phyloP scores from a whole-genome alignment of 92 coral and sea anemone genomes.

The Ricordea florida region DNA sequence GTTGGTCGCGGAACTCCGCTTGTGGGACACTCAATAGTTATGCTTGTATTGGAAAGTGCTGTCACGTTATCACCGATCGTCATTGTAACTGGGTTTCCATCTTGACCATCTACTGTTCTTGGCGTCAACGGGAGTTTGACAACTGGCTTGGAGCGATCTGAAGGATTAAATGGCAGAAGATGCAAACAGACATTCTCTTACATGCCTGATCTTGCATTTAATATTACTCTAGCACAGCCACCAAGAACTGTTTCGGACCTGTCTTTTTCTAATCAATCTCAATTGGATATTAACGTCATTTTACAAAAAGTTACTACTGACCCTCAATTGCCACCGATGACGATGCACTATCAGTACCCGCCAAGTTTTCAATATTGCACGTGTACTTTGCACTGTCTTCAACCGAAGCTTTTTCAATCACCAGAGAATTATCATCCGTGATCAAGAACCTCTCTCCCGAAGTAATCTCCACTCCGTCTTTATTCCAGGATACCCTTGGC shows the following conservation, averaged over 20 bases:
- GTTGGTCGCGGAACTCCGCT: constrained; percentile 70
- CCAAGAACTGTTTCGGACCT: too few species aligned
- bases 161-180: not conserved
- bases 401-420: not conserved
- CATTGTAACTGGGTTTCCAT: constrained; percentile 50
- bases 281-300: too few species aligned
- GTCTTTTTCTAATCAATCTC: too few species aligned
- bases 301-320: constrained; percentile 27
- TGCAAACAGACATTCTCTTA: not conserved
- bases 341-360: constrained; percentile 45
- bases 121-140: not conserved
- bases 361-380: constrained; percentile 50
- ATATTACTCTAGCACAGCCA: too few species aligned
- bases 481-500: constrained; percentile 59
- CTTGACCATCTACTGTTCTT: constrained; percentile 5
- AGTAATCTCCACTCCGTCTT: constrained; percentile 46
- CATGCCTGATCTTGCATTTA: too few species aligned
- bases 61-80: constrained; percentile 69
- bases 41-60: constrained; percentile 48
- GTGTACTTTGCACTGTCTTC: constrained; percentile 59
- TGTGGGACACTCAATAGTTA: constrained; percentile 60
- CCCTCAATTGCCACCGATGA: constrained; percentile 45
- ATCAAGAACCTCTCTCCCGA: constrained; percentile 21
- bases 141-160: constrained; percentile 4
- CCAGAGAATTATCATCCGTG: constrained; percentile 19